Percentiles rank a stretch among this genome's conserved stretches.
Evolutionary conservation across 2,797 vertebrate genomes (phyloP).

Genomic region (Margarornis squamiger): DNA sequence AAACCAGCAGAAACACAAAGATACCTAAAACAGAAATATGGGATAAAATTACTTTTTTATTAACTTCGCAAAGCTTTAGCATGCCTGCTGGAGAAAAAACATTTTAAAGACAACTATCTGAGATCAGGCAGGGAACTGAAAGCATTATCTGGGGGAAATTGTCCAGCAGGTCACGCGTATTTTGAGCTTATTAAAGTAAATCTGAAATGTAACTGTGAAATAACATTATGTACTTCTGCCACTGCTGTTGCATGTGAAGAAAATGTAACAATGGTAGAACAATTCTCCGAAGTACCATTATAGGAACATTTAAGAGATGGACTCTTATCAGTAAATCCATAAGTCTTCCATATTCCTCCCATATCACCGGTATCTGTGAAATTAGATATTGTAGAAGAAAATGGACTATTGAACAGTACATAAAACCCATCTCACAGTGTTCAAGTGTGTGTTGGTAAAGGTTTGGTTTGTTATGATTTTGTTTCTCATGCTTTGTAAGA

Average conservation of each 20-base stretch:
- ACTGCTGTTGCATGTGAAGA: neutral
- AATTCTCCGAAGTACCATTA: neutral
- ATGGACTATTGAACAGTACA: neutral
- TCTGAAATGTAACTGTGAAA: neutral
- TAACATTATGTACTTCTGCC: neutral
- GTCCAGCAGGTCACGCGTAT: fast-evolving
- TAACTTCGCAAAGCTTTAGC: neutral
- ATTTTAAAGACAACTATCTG: neutral
- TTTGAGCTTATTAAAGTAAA: neutral
- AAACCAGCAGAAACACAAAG: neutral
- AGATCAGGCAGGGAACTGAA: neutral
- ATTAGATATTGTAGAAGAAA: neutral
- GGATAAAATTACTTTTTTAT: neutral
- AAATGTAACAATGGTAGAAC: neutral
- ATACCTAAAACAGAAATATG: neutral
- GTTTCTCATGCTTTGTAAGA: neutral
- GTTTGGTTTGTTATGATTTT: neutral
- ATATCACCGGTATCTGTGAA: neutral
- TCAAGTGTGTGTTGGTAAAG: neutral
- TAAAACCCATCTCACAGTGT: neutral
- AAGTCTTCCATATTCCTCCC: neutral
- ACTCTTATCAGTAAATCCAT: neutral
- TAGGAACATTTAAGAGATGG: neutral
- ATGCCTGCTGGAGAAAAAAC: neutral
- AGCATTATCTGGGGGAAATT: neutral